Conservation (phyloP, 2,797 vertebrate species). For the Emys orbicularis region DNA sequence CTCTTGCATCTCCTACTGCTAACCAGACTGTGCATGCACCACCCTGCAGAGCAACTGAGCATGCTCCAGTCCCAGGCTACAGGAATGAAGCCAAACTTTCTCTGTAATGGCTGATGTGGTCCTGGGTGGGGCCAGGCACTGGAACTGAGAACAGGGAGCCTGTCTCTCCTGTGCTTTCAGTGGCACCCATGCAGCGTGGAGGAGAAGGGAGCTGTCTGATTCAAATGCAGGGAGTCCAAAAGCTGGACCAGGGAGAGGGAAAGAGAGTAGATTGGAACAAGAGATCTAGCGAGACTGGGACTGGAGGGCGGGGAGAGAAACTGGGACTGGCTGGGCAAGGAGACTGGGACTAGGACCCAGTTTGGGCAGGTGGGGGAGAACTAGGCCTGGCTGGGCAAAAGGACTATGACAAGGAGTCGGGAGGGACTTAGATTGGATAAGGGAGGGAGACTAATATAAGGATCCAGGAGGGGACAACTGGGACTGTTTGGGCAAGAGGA, state of each 20-base stretch:
- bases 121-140: background rate
- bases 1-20: background rate
- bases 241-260: background rate
- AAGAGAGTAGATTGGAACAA: background rate
- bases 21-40: background rate
- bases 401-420: background rate
- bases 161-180: background rate
- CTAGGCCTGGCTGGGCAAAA: background rate
- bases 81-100: constrained; percentile 53
- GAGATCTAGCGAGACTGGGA: background rate
- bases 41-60: background rate
- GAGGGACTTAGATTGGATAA: background rate
- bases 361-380: too few relatives aligned
- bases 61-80: constrained; percentile 46
- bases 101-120: background rate
- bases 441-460: background rate
- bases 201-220: background rate
- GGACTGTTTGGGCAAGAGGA: background rate
- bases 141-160: background rate
- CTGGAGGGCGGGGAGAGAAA: background rate
- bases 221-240: background rate
- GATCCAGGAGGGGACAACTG: background rate
- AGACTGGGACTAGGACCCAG: background rate
- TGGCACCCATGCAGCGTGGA: background rate
- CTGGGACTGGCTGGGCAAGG: background rate